phyloP scores from a whole-genome alignment of 2,797 vertebrate species.

The Lemur catta region DNA sequence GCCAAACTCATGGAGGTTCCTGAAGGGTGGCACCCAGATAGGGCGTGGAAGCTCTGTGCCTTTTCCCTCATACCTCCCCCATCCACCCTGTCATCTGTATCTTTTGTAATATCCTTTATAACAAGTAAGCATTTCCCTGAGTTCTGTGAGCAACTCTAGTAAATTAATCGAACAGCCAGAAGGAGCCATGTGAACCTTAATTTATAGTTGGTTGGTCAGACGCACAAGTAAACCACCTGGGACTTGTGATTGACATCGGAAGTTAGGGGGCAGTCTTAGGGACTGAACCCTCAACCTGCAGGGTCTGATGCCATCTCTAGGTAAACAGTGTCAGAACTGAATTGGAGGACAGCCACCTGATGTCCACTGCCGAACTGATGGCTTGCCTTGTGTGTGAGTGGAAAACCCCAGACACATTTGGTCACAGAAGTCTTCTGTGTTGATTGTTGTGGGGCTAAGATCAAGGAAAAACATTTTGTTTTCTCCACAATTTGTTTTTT shows the following conservation, averaged over 20 bases:
- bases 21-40: not conserved
- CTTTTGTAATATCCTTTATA: not conserved
- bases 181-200: not conserved
- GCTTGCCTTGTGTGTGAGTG: not conserved
- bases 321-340: not conserved
- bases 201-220: not conserved
- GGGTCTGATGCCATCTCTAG: not conserved
- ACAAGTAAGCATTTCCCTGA: not conserved
- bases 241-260: not conserved
- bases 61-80: not conserved
- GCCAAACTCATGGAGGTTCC: not conserved
- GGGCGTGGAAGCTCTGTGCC: too few relatives aligned
- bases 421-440: not conserved
- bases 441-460: not conserved
- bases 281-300: not conserved
- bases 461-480: not conserved
- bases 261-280: not conserved
- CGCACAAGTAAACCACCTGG: not conserved
- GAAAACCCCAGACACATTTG: not conserved
- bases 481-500: not conserved
- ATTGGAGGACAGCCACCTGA: not conserved
- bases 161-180: not conserved
- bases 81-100: not conserved
- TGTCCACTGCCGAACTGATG: not conserved
- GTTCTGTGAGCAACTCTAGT: not conserved